Conservation (phyloP, 2,113 vertebrate species). For the Apistogramma diplotaenia region DNA sequence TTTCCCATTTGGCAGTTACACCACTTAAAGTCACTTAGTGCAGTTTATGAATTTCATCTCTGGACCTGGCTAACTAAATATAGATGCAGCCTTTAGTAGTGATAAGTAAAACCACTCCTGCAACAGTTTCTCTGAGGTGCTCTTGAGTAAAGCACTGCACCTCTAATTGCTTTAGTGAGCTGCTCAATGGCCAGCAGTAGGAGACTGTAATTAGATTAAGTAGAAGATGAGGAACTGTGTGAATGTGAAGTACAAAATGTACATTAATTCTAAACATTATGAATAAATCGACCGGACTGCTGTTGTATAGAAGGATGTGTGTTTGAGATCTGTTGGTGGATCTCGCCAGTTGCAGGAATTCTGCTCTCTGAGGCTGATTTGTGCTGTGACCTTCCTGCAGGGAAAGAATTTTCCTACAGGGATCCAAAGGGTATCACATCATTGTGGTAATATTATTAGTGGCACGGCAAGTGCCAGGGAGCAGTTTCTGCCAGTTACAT, state of each 20-base stretch:
- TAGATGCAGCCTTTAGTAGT: neutral
- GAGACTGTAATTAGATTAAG: constrained; percentile 11
- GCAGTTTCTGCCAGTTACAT: neutral
- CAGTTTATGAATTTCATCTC: neutral
- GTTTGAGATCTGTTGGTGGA: neutral
- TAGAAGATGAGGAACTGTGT: neutral
- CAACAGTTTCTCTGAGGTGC: neutral
- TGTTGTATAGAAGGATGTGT: neutral
- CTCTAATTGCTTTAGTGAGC: neutral
- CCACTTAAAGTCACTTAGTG: neutral
- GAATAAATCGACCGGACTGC: neutral
- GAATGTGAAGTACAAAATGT: neutral
- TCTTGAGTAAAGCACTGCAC: neutral
- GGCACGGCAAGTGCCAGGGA: neutral
- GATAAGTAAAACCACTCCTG: neutral
- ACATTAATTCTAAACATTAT: constrained; percentile 1
- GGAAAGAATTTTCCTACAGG: constrained; percentile 17
- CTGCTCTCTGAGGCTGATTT: neutral
- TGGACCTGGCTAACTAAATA: neutral
- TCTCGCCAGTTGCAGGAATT: neutral
- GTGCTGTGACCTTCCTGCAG: constrained; percentile 28
- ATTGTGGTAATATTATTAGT: constrained; percentile 41
- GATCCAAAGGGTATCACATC: constrained; percentile 49
- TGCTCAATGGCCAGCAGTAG: neutral
- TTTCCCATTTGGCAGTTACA: neutral